Evolutionary conservation across 2,888 invertebrate genomes (phyloP).

Genomic region (Anthophora plumipes): DNA sequence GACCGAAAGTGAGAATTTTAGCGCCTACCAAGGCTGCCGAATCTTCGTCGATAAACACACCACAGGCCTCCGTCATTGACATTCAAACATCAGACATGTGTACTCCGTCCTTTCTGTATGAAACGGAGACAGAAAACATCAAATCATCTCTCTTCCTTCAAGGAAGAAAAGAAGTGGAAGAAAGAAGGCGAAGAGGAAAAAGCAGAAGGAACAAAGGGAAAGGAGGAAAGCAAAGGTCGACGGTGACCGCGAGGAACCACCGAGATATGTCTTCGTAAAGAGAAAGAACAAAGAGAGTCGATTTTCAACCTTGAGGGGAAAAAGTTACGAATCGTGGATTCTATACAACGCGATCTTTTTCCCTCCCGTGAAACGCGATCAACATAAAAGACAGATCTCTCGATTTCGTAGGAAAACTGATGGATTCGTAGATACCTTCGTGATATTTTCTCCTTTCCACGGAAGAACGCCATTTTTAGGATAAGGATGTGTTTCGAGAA

Average conservation of each 20-base stretch:
- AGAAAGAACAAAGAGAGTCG: conserved; percentile 25
- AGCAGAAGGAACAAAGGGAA: conserved; percentile 15
- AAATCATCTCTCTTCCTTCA: too few relatives aligned
- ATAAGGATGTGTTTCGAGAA: too few relatives aligned
- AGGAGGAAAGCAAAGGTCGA: conserved; percentile 50
- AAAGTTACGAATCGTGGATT: conserved; percentile 60
- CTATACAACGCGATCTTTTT: neutral
- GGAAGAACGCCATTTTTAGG: too few relatives aligned
- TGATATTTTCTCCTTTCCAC: too few relatives aligned
- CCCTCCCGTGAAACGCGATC: too few relatives aligned
- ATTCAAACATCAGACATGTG: conserved; percentile 62
- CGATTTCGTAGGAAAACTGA: too few relatives aligned
- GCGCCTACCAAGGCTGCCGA: conserved; percentile 80
- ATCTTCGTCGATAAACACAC: conserved; percentile 67
- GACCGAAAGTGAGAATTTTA: conserved; percentile 80
- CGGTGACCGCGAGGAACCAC: neutral
- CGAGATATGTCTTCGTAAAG: too few relatives aligned
- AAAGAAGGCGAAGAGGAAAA: conserved; percentile 45
- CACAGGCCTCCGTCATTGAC: conserved; percentile 65
- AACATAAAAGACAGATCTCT: too few relatives aligned
- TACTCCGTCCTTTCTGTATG: neutral
- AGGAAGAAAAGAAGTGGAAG: conserved; percentile 5
- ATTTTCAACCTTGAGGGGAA: conserved; percentile 65
- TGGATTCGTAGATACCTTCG: too few relatives aligned
- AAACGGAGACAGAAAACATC: neutral